Base-by-base conservation (phyloP, 2,113 vertebrate genomes). In the Syngnathus scovelli region DNA sequence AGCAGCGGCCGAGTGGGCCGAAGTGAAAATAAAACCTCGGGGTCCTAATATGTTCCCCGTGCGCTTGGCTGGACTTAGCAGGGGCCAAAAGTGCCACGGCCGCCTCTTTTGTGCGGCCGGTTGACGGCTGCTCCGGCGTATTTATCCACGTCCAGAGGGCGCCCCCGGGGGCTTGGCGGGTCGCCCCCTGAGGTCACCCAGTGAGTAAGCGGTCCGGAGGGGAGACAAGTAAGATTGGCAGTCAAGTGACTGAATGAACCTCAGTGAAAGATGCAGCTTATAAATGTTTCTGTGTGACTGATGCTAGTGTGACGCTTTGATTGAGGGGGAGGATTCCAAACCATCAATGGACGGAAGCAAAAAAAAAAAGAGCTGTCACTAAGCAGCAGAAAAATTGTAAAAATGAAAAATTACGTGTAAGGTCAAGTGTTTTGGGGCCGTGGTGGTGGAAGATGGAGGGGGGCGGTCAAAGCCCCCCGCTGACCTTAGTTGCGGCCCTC, bases 21-120 rank as follows among this genome's bases (percentile, higher is more conserved):
- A 88, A 88, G 88, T 64, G 75, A 83, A 82, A 87, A 91, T 92
- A 91, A 92, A 90, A 87, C 71, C 62, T 72, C 79, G 76, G 78
- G 75, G 74, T 90, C 88, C 92, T 95, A 96, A 98, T 94, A 91
- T 92, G 94, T 75, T 94, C 92, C 89, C 90, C 87, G 93, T 95
- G 92, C 89, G 90, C 94, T 93, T 95, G 93, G 92, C 75, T 95
- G 91, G 92, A 89, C 89, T 88, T 83, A 81, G 85, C 90, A 92
- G 92, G 90, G 91, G 88, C 79, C 80, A 87, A 87, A 58, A 86
- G 83, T 85, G 74, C 88, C 80, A 85, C 87, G 86, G 89, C 90
- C 75, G 72, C 80, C 86, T 36, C 94, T 92, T 94, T 95, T 98
- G 94, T 96, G 87, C 54, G 10, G 74, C 52, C 78, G 83, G 87